phyloP scores from a whole-genome alignment of 2,113 vertebrate species.

The Chunga burmeisteri region DNA sequence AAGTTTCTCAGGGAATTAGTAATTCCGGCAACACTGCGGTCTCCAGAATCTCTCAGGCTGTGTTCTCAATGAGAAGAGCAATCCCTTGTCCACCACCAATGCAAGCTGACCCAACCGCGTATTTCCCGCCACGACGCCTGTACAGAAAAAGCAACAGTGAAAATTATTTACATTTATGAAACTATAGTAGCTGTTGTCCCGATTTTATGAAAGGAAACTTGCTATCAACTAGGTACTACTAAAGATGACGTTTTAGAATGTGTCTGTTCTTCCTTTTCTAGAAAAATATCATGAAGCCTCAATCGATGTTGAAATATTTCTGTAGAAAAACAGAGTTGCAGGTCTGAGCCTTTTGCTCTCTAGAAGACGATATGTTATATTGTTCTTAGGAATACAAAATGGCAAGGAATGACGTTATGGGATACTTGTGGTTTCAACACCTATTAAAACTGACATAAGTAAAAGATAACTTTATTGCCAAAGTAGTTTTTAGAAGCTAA shows the following conservation, averaged over 20 bases:
- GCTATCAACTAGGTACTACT: not conserved
- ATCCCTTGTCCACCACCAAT: slow-evolving; percentile 97
- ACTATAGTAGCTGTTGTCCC: not conserved
- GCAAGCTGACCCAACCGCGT: slow-evolving; percentile 91
- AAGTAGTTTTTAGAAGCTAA: not conserved
- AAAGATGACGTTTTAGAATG: accelerated
- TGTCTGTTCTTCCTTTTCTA: accelerated
- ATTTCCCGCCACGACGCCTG: slow-evolving; percentile 90
- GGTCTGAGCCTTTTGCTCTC: not conserved
- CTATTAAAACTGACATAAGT: not conserved
- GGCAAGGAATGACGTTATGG: not conserved
- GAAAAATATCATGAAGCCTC: not conserved
- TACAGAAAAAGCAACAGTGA: not conserved
- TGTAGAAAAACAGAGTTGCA: not conserved
- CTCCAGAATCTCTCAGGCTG: slow-evolving; percentile 55
- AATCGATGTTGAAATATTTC: not conserved
- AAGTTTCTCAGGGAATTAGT: not conserved
- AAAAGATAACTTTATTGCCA: not conserved
- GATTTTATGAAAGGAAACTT: not conserved
- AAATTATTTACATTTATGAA: not conserved
- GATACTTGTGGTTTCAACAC: not conserved
- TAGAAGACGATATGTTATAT: accelerated
- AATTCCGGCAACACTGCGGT: not conserved
- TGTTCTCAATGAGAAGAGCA: slow-evolving; percentile 86
- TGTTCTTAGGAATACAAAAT: not conserved